These are phyloP conservation scores for Yponomeuta plumbellus DNA, from an alignment of 2,888 invertebrate species.

Conservation along the genomic window DNA sequence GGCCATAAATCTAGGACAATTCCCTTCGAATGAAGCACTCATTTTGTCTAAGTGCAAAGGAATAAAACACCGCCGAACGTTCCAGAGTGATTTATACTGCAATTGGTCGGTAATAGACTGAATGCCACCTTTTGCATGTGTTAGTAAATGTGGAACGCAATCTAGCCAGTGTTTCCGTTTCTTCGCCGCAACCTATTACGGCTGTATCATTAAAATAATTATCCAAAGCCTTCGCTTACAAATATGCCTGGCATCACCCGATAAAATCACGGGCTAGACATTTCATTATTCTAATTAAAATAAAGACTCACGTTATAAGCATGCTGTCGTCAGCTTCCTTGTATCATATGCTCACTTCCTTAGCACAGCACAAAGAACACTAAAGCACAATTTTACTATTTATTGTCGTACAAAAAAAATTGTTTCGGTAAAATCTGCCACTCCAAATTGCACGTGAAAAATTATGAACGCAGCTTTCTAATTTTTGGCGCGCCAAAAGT, in stretches of 20 bases:
- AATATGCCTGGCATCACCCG: slow-evolving; percentile 13
- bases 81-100: background rate
- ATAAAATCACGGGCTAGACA: background rate
- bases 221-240: slow-evolving; percentile 12
- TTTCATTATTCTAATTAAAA: slow-evolving; percentile 16
- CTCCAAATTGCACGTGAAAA: slow-evolving; percentile 13
- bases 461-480: slow-evolving; percentile 50
- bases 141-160: slow-evolving; percentile 9
- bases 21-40: background rate
- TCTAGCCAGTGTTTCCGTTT: slow-evolving; percentile 7
- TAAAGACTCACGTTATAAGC: slow-evolving; percentile 70
- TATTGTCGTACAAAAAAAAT: slow-evolving; percentile 26
- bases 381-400: slow-evolving; percentile 29
- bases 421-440: slow-evolving; percentile 5
- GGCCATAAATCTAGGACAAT: background rate
- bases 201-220: slow-evolving; percentile 19
- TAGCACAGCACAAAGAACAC: slow-evolving; percentile 54
- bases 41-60: background rate
- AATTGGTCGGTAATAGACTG: background rate
- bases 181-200: slow-evolving; percentile 12
- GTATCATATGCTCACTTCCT: slow-evolving; percentile 56
- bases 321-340: slow-evolving; percentile 56
- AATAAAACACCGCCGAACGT: background rate
- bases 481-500: slow-evolving; percentile 40
- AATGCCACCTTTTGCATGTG: slow-evolving; percentile 8